Evolutionary conservation across 2,888 invertebrate species (phyloP).

Genomic region (Caenorhabditis japonica): DNA sequence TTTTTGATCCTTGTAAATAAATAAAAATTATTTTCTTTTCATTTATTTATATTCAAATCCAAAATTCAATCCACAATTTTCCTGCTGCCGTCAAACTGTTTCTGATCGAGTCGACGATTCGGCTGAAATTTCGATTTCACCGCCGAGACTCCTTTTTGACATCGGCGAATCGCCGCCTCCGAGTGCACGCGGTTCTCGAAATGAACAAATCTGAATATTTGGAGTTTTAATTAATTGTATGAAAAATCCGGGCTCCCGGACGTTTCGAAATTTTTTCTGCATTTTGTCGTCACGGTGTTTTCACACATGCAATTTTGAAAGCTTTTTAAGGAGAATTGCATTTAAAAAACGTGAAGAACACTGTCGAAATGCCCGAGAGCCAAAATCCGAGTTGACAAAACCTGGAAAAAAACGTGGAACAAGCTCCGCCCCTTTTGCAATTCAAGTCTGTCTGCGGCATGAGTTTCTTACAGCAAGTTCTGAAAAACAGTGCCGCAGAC

Average conservation of each 20-base stretch:
- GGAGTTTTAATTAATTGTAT: not conserved
- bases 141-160: conserved; percentile 3
- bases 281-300: not conserved
- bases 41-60: not conserved
- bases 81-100: conserved; percentile 28
- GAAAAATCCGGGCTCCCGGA: not conserved
- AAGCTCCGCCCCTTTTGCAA: too few species aligned
- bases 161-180: conserved; percentile 22
- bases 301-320: too few species aligned
- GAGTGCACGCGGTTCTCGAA: conserved; percentile 33
- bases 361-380: too few species aligned
- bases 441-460: too few species aligned
- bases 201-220: conserved; percentile 44
- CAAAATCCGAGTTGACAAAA: too few species aligned
- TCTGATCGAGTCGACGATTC: conserved; percentile 36
- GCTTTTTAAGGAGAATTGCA: too few species aligned
- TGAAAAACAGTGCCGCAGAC: not conserved
- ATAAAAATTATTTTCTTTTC: too few species aligned
- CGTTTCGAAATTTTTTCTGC: too few species aligned
- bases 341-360: too few species aligned
- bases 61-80: conserved; percentile 5
- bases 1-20: too few species aligned
- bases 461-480: too few species aligned
- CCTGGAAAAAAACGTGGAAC: too few species aligned
- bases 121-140: not conserved